These are phyloP conservation scores for Pecten maximus DNA, from an alignment of 2,888 invertebrate species.

Conservation along the genomic window DNA sequence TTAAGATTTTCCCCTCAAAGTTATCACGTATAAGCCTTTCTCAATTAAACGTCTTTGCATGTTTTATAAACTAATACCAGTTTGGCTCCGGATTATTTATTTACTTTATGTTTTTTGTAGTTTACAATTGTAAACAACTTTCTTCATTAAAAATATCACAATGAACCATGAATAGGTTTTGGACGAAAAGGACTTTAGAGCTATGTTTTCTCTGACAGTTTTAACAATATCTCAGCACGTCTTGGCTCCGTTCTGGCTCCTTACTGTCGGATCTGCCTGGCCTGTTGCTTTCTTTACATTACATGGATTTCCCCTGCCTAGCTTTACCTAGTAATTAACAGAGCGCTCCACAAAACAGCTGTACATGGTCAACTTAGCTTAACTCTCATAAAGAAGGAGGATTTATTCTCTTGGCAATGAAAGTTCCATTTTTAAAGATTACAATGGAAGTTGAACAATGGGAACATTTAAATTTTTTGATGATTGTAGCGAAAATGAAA, in stretches of 20 bases:
- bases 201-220: neutral
- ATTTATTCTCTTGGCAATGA: neutral
- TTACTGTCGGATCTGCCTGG: neutral
- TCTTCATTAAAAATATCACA: neutral
- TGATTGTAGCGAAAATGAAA: too few species aligned
- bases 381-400: neutral
- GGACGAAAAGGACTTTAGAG: neutral
- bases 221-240: neutral
- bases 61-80: too few species aligned
- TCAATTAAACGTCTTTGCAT: too few species aligned
- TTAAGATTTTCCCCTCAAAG: too few species aligned
- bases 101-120: neutral
- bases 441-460: neutral
- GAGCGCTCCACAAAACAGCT: neutral
- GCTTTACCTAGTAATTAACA: neutral
- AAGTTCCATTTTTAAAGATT: neutral
- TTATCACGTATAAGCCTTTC: too few species aligned
- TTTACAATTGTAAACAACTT: neutral
- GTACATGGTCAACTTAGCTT: neutral
- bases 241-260: neutral
- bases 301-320: neutral
- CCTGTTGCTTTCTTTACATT: neutral
- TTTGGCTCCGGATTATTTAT: too few species aligned
- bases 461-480: too few species aligned
- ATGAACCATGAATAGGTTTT: neutral